Evolutionary conservation across 1,140 invertebrate genomes (phyloP), one percentile per base, ranked within the genome.

Genomic region (Calliphora vicina): DNA sequence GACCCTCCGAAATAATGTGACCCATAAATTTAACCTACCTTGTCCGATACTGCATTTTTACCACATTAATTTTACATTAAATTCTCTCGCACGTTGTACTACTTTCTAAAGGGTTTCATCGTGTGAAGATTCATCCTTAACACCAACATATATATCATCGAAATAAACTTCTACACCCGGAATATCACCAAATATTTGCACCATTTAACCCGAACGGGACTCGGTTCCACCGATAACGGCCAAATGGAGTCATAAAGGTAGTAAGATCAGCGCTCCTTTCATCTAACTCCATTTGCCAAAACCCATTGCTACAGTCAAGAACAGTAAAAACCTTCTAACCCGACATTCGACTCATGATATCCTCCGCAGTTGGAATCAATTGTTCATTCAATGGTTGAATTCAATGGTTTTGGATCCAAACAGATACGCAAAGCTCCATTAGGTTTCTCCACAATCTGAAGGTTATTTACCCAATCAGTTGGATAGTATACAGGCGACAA

Each of bases 191-290:
- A 90, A 88, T 12, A 86, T 43, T 82, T 86, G 25, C 15, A 57
- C 81, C 71, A 82, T 82, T 3, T 92, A 82, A 5, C 91, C 91
- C 85, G 92, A 91, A 0, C 2, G 91, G 88, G 87, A 92, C 89
- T 4, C 90, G 85, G 9, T 84, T 87, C 82, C 91, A 92, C 27
- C 86, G 73, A 80, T 27, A 83, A 35, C 82, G 25, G 15, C 82
- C 83, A 82, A 85, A 83, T 50, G 84, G 84, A 26, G 84, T 84
- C 26, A 57, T 82, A 73, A 84, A 84, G 43, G 84, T 81, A 15
- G 76, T 82, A 1, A 84, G 35, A 35, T 82, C 29, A 27, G 81
- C 82, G 35, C 80, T 72, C 29, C 74, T 25, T 15, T 82, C 23
- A 71, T 73, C 43, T 82, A 82, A 82, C 72, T 20, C 81, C 83